Evolutionary conservation across 2,888 invertebrate genomes (phyloP).

Genomic region (Belgica antarctica): DNA sequence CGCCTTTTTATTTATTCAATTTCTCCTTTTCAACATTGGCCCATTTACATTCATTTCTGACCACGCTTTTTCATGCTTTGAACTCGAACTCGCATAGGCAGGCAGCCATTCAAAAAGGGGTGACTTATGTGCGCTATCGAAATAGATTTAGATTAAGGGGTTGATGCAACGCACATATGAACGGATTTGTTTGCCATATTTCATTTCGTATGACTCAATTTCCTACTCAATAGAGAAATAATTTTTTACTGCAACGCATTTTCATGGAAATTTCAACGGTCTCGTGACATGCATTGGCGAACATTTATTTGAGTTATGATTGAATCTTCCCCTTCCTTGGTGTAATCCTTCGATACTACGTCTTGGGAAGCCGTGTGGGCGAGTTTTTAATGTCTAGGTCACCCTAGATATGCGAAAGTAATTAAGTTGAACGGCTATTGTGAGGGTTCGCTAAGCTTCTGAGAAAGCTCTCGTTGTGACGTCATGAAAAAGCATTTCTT

Average conservation of each 20-base stretch:
- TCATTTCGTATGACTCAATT: slow-evolving; percentile 2
- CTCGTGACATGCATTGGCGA: too few species aligned
- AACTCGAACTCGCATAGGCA: background rate
- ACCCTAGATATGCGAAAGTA: too few species aligned
- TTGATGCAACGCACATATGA: slow-evolving; percentile 2
- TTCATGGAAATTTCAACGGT: background rate
- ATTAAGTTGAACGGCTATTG: too few species aligned
- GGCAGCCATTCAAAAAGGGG: slow-evolving; percentile 4
- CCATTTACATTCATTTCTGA: slow-evolving; percentile 25
- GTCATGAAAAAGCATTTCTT: too few species aligned
- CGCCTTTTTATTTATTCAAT: background rate
- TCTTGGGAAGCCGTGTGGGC: too few species aligned
- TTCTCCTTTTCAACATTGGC: slow-evolving; percentile 22
- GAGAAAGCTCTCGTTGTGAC: too few species aligned
- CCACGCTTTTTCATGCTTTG: background rate
- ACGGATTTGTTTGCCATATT: slow-evolving; percentile 27
- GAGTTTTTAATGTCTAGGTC: too few species aligned
- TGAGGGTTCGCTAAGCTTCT: too few species aligned
- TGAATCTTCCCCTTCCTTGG: too few species aligned
- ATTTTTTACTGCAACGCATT: background rate
- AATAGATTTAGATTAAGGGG: slow-evolving; percentile 26
- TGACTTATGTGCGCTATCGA: slow-evolving; percentile 6
- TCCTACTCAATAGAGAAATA: background rate
- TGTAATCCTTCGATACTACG: too few species aligned
- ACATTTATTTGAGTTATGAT: too few species aligned